Conservation (phyloP, 2,888 invertebrate genomes). For the Parnassius apollo region DNA sequence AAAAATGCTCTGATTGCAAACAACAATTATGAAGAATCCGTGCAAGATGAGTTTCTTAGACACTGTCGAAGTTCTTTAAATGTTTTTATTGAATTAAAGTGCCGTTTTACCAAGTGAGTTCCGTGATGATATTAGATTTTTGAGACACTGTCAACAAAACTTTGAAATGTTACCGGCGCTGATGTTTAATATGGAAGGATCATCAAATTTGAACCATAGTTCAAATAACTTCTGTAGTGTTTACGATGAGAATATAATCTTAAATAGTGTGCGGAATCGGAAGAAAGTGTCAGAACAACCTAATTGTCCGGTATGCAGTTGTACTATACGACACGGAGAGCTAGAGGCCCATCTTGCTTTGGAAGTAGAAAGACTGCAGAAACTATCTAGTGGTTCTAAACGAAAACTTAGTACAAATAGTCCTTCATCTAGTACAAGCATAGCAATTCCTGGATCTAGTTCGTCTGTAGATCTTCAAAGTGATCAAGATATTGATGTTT, state of each 20-base stretch:
- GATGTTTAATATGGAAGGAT: slow-evolving; percentile 72
- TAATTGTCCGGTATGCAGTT: slow-evolving; percentile 95
- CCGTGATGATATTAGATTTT: slow-evolving; percentile 71
- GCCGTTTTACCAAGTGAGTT: slow-evolving; percentile 43
- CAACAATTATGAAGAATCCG: slow-evolving; percentile 35
- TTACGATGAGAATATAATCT: slow-evolving; percentile 68
- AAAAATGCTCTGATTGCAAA: slow-evolving; percentile 17
- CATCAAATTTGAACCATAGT: slow-evolving; percentile 56
- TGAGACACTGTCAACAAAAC: slow-evolving; percentile 46
- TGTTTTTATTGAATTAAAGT: slow-evolving; percentile 36
- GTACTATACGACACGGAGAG: slow-evolving; percentile 90
- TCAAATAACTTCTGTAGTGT: slow-evolving; percentile 38
- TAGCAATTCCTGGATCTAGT: slow-evolving; percentile 57
- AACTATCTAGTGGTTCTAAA: slow-evolving; percentile 59
- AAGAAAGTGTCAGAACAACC: slow-evolving; percentile 84
- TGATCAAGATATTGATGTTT: slow-evolving; percentile 60
- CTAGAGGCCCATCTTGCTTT: slow-evolving; percentile 90
- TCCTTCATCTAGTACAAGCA: slow-evolving; percentile 40
- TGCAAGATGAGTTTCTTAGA: slow-evolving; percentile 59
- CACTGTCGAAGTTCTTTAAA: slow-evolving; percentile 52
- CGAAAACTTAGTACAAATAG: slow-evolving; percentile 61
- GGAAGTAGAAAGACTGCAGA: slow-evolving; percentile 83
- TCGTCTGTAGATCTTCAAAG: slow-evolving; percentile 46
- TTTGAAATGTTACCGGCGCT: slow-evolving; percentile 73
- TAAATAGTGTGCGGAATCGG: slow-evolving; percentile 78